These are phyloP conservation scores for Hirtodrosophila trivittata DNA, from an alignment of 2,888 invertebrate genomes.

Conservation along the genomic window DNA sequence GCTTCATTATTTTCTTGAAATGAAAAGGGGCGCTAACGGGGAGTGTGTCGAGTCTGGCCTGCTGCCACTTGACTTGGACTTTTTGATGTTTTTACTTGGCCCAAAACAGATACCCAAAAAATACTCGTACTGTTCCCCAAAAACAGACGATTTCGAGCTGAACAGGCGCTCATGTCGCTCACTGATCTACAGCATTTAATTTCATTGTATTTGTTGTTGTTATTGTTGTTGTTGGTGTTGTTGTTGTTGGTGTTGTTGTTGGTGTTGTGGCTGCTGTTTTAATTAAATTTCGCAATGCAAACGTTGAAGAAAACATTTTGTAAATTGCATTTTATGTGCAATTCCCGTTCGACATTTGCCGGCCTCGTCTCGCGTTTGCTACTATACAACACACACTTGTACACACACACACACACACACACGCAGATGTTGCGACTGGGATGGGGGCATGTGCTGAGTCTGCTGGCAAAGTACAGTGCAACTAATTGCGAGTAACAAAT, in stretches of 20 bases:
- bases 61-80: constrained; percentile 74
- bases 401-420: constrained; percentile 6
- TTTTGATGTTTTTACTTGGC: constrained; percentile 75
- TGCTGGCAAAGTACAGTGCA: constrained; percentile 68
- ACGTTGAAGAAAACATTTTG: constrained; percentile 79
- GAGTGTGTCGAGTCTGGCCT: constrained; percentile 24
- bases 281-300: constrained; percentile 75
- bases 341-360: constrained; percentile 75
- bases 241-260: constrained; percentile 45
- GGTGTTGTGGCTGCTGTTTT: constrained; percentile 55
- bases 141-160: constrained; percentile 21
- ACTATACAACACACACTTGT: background rate
- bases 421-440: background rate
- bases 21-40: background rate
- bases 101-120: constrained; percentile 53
- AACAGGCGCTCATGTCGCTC: constrained; percentile 73
- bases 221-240: constrained; percentile 33
- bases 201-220: constrained; percentile 62
- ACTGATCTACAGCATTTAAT: constrained; percentile 72
- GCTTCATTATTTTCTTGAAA: constrained; percentile 68
- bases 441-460: constrained; percentile 25
- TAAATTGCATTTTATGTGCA: constrained; percentile 78
- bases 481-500: constrained; percentile 80
- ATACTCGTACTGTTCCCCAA: constrained; percentile 31
- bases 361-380: constrained; percentile 27